Evolutionary conservation across 2,797 vertebrate species (phyloP).

Genomic region (Macropodus opercularis): DNA sequence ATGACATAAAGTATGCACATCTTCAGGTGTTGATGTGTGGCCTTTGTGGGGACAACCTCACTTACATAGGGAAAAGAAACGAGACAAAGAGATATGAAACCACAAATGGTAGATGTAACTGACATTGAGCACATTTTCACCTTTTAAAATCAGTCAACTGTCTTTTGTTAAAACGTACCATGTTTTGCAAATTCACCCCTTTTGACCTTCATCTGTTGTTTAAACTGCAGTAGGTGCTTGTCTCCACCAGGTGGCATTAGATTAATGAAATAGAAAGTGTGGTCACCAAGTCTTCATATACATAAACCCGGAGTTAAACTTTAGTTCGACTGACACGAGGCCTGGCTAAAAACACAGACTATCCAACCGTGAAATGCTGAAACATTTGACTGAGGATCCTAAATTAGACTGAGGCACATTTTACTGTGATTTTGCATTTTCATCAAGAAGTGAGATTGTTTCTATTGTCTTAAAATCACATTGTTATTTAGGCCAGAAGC

Average conservation of each 20-base stretch:
- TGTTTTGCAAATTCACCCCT: slow-evolving; percentile 31
- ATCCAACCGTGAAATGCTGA: too few species aligned
- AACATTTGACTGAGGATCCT: too few species aligned
- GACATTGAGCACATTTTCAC: slow-evolving; percentile 40
- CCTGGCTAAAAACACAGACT: too few species aligned
- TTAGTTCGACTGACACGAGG: neutral
- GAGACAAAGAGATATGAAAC: slow-evolving; percentile 72
- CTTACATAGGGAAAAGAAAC: slow-evolving; percentile 49
- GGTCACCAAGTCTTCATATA: neutral
- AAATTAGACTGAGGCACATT: too few species aligned
- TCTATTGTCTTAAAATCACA: neutral
- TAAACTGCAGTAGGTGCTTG: slow-evolving; percentile 47
- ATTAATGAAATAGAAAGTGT: slow-evolving; percentile 34
- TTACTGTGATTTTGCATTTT: too few species aligned
- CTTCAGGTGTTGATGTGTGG: slow-evolving; percentile 66
- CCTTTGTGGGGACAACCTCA: slow-evolving; percentile 68
- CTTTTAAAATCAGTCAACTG: slow-evolving; percentile 29
- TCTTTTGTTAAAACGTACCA: slow-evolving; percentile 26
- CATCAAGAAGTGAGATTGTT: too few species aligned
- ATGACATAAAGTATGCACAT: slow-evolving; percentile 40
- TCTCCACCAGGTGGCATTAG: slow-evolving; percentile 74
- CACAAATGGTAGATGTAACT: slow-evolving; percentile 70
- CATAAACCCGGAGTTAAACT: neutral
- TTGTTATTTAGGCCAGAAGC: neutral
- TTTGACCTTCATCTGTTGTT: slow-evolving; percentile 38